Base-by-base conservation (phyloP, 2,113 vertebrate genomes). In the Solenodon paradoxus region DNA sequence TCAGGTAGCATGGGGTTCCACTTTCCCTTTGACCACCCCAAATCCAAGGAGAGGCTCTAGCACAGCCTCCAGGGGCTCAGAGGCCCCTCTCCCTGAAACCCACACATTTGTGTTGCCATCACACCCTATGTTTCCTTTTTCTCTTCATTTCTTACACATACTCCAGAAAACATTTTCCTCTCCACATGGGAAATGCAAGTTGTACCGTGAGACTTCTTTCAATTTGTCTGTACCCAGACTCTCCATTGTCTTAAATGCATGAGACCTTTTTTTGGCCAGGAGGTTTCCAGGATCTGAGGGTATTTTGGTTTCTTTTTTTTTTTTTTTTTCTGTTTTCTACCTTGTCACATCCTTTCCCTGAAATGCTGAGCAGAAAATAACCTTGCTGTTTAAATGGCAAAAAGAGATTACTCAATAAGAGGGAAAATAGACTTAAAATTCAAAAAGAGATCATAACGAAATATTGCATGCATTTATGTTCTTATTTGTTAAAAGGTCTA, bases 401-500 rank as follows among this genome's bases (percentile, higher is more conserved):
- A 28, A 74, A 8, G 13, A 9, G 20, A 91, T 72, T 81, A 77
- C 84, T 72, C 35, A 61, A 22, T 47, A 35, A 47, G 38, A 88
- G 12, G 49, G 15, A 12, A 91, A 86, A 55, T 15, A 53, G 11
- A 91, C 64, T 80, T 81, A 24, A 30, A 87, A 42, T 95, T 87
- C 45, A 83, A 92, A 92, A 91, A 40, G 26, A 53, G 30, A 45
- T 30, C 53, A 32, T 55, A 66, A 78, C 35, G 88, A 90, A 93
- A 79, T 83, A 55, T 12, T 63, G 42, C 8, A 93, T 24, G 20
- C 32, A 19, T 68, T 78, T 64, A 61, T 26, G 79, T n/a, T 90
- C 9, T 92, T 92, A 92, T 35, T 94, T 93, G 61, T 75, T 88
- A 42, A 87, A 69, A 9, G 68, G 30, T 69, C 49, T 84, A 24